Base-by-base conservation (phyloP, 1,140 invertebrate species). In the Diabrotica undecimpunctata region DNA sequence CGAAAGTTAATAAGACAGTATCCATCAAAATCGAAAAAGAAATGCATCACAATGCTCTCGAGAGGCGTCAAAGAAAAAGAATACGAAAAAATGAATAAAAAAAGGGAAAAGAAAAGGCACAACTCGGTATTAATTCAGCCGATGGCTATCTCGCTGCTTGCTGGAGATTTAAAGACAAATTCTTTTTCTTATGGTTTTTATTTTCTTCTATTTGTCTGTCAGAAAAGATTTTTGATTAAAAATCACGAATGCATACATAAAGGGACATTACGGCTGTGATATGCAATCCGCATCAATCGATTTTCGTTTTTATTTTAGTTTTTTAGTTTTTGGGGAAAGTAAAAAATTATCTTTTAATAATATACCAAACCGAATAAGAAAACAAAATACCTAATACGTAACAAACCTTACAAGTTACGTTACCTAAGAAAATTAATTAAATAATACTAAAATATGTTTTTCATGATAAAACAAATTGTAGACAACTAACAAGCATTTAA, bases 111-210 rank as follows among this genome's bases (percentile, higher is more conserved):
- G 10, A n/a, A n/a, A 54, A 12, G 53, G 53, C 37, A 41, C 8
- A 46, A 37, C 36, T 37, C 55, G 12, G 25, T 37, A 57, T 57
- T 57, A 57, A 37, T 57, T 57, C 55, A 12, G n/a, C 55, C 36
- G 25, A 25, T 25, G 55, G 55, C 55, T 38, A 57, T 57, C 55
- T 25, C 12, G 38, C 5, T 46, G 8, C 41, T 46, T 46, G 41
- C n/a, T 57, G 55, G 55, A 57, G 55, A 57, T 57, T 46, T 57
- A 57, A 37, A 57, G 55, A 37, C 36, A 57, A 37, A 57, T 57
- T 57, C 55, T n/a, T 25, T 57, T 37, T n/a, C 41, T 46, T 46
- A 46, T 7, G 36, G 8, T 46, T 46, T 46, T 46, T 46, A 46
- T 10, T 8, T 46, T 46, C 41, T n/a, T 46, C n/a, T 46, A 2